Percentiles rank a stretch among this genome's conserved stretches.
phyloP scores from a whole-genome alignment of 30 jellyfish, hydroid and myxozoan species.

The Catostylus mosaicus region DNA sequence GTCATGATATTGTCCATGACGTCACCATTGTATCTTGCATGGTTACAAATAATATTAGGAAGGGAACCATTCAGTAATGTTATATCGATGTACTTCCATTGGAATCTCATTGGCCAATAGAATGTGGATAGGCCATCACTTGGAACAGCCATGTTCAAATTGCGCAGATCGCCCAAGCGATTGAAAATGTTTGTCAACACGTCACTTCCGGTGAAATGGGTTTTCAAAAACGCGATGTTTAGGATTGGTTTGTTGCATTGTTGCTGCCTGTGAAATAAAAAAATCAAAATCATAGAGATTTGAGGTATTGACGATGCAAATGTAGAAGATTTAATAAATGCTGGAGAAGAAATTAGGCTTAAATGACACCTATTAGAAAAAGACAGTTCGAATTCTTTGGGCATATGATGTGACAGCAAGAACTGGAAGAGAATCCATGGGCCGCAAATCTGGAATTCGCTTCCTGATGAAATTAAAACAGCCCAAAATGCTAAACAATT shows the following conservation, averaged over 20 bases:
- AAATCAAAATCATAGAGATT: no score
- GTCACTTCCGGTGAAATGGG: constrained; percentile 99
- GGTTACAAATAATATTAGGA: constrained; percentile 93
- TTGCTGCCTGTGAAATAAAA: constrained; percentile 98
- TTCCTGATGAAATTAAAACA: no score
- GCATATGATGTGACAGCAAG: no score
- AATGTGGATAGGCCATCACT: constrained; percentile 97
- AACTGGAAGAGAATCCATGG: no score
- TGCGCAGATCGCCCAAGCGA: constrained; percentile 91
- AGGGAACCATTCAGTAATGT: constrained; percentile 93
- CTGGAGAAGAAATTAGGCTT: no score
- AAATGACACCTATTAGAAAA: no score
- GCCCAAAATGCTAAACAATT: no score
- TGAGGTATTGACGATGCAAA: no score
- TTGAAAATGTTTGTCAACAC: constrained; percentile 93
- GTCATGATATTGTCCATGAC: constrained; percentile 96
- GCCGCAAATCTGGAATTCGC: no score
- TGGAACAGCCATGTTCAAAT: constrained; percentile 92
- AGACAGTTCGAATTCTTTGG: no score
- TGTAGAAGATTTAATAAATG: no score
- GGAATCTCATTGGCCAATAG: constrained; percentile 99
- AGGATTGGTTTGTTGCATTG: constrained; percentile 77
- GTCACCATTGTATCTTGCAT: constrained; percentile 97
- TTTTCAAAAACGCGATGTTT: constrained; percentile 90
- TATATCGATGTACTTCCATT: constrained; percentile 97